These are phyloP conservation scores for Syrphus vitripennis DNA, from an alignment of 2,888 invertebrate genomes.

Conservation along the genomic window DNA sequence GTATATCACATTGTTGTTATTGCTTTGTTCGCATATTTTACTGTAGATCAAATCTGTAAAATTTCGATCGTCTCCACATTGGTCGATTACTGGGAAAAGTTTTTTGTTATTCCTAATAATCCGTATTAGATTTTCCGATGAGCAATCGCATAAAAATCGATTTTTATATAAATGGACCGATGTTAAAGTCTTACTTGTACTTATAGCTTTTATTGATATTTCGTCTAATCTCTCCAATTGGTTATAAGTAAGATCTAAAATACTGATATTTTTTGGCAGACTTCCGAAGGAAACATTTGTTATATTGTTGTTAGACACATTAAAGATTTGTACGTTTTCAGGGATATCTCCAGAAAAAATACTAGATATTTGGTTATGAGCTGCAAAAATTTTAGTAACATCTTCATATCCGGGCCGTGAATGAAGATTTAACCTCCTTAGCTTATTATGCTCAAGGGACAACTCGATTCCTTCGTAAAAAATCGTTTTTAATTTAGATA, in stretches of 20 bases:
- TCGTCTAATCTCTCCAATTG: no score
- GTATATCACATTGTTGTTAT: not conserved
- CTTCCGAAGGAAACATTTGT: no score
- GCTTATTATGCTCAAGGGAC: not conserved
- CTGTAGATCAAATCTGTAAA: not conserved
- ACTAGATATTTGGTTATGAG: not conserved
- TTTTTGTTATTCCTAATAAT: not conserved
- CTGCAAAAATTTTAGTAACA: not conserved
- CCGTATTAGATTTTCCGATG: not conserved
- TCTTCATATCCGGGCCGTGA: not conserved
- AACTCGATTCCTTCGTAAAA: not conserved
- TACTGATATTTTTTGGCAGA: no score
- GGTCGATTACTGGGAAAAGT: not conserved
- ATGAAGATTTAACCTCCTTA: not conserved
- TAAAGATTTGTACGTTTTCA: no score
- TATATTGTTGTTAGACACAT: no score
- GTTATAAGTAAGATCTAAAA: no score
- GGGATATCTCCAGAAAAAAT: not conserved
- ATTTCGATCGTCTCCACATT: not conserved
- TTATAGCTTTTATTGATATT: no score
- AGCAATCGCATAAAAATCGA: not conserved
- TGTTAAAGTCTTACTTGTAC: no score
- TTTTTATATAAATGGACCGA: not conserved
- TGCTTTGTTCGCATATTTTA: not conserved
- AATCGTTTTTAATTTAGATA: not conserved